Evolutionary conservation across 2,888 invertebrate species (phyloP).

Genomic region (Drosophila rellima): DNA sequence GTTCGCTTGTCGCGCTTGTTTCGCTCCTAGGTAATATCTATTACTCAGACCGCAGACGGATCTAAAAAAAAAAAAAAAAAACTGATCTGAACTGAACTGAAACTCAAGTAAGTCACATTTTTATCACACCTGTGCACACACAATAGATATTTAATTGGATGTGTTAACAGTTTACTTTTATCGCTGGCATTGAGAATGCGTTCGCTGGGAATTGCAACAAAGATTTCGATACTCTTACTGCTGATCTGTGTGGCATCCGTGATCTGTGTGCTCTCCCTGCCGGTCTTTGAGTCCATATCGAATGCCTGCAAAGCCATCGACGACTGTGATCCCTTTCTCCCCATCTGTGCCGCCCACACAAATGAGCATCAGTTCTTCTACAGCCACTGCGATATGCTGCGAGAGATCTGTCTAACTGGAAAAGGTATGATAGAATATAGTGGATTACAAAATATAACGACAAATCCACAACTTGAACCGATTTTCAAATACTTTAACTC

Average conservation of each 20-base stretch:
- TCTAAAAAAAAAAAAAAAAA: conserved; percentile 4
- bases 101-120: conserved; percentile 12
- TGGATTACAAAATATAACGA: too few species aligned
- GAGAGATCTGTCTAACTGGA: conserved; percentile 81
- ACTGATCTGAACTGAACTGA: too few species aligned
- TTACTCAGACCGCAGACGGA: conserved; percentile 18
- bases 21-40: conserved; percentile 7
- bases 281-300: conserved; percentile 40
- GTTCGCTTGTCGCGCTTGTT: conserved; percentile 27
- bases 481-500: too few species aligned
- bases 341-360: conserved; percentile 74
- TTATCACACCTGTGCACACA: conserved; percentile 30
- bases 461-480: too few species aligned
- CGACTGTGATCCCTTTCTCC: conserved; percentile 76
- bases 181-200: conserved; percentile 20
- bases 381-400: conserved; percentile 82
- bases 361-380: conserved; percentile 83
- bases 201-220: conserved; percentile 31
- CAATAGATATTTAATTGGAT: conserved; percentile 6
- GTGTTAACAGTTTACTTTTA: conserved; percentile 5
- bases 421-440: conserved; percentile 65
- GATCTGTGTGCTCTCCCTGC: conserved; percentile 56
- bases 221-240: conserved; percentile 46
- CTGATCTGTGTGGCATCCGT: conserved; percentile 43
- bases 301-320: conserved; percentile 53